Evolutionary conservation across 2,888 invertebrate species (phyloP).

Genomic region (Eupithecia subumbrata): DNA sequence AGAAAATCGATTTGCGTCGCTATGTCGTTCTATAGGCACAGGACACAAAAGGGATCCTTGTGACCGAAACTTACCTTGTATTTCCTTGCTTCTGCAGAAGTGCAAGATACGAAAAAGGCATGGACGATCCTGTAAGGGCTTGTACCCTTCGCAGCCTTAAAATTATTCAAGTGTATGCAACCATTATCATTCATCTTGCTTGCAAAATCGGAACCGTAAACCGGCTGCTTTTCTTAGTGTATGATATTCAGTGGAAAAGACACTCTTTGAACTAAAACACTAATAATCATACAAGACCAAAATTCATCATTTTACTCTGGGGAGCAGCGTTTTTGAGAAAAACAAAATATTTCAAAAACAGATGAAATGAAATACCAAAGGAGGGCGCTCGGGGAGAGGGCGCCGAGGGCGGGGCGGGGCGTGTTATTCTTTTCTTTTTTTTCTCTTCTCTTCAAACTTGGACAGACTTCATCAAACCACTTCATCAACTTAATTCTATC

Average conservation of each 20-base stretch:
- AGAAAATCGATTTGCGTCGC: conserved; percentile 47
- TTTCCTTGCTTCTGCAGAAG: conserved; percentile 90
- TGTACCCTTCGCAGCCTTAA: conserved; percentile 90
- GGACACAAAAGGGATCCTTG: conserved; percentile 26
- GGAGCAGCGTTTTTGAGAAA: conserved; percentile 12
- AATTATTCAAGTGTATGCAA: conserved; percentile 91
- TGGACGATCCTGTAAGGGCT: conserved; percentile 91
- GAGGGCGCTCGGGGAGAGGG: conserved; percentile 39
- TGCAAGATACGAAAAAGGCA: conserved; percentile 93
- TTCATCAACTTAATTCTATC: background rate
- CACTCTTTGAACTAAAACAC: conserved; percentile 16
- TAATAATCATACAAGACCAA: conserved; percentile 5
- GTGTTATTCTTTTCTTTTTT: conserved; percentile 38
- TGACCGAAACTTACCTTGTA: conserved; percentile 87
- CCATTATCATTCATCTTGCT: conserved; percentile 86
- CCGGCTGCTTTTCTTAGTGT: conserved; percentile 46
- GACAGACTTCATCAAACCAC: conserved; percentile 5
- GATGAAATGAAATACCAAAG: conserved; percentile 41
- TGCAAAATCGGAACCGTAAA: conserved; percentile 49
- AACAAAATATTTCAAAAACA: conserved; percentile 42
- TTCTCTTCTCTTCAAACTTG: conserved; percentile 1
- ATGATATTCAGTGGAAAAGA: conserved; percentile 1
- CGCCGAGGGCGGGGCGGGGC: conserved; percentile 18
- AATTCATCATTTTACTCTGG: conserved; percentile 17
- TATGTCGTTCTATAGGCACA: background rate